Evolutionary conservation across 2,797 vertebrate species (phyloP).

Genomic region (Alca torda): DNA sequence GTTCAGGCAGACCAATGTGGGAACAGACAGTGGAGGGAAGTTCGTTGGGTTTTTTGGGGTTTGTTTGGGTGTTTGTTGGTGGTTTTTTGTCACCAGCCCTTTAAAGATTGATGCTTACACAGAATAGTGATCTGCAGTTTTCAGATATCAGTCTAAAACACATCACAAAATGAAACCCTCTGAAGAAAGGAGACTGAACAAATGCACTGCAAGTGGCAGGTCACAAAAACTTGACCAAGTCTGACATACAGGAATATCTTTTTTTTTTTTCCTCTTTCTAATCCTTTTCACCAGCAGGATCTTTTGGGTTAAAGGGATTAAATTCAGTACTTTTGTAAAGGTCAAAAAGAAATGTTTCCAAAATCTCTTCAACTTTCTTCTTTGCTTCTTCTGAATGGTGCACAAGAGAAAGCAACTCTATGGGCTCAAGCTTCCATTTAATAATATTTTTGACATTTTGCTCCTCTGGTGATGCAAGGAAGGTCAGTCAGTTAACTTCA

Average conservation of each 20-base stretch:
- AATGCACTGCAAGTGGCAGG: not conserved
- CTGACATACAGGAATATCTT: not conserved
- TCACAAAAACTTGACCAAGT: constrained; percentile 21
- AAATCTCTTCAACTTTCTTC: constrained; percentile 22
- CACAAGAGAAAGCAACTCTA: constrained; percentile 10
- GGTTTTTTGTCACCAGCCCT: not conserved
- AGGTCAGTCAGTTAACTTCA: constrained; percentile 24
- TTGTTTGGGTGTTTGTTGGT: no score
- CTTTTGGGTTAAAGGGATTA: constrained; percentile 30
- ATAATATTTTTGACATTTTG: constrained; percentile 41
- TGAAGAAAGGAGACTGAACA: not conserved
- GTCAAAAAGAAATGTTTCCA: constrained; percentile 18
- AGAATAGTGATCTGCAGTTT: not conserved
- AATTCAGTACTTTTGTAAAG: constrained; percentile 34
- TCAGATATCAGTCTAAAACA: not conserved
- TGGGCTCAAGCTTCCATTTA: constrained; percentile 20
- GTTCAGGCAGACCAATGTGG: not conserved
- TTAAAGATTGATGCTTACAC: not conserved
- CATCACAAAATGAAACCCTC: not conserved
- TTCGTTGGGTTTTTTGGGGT: not conserved
- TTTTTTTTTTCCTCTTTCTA: not conserved
- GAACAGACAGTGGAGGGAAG: not conserved
- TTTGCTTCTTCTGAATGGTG: not conserved
- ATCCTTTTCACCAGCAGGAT: constrained; percentile 18
- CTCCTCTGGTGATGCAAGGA: not conserved